phyloP scores from a whole-genome alignment of 2,797 vertebrate species.

The Megaceryle alcyon region DNA sequence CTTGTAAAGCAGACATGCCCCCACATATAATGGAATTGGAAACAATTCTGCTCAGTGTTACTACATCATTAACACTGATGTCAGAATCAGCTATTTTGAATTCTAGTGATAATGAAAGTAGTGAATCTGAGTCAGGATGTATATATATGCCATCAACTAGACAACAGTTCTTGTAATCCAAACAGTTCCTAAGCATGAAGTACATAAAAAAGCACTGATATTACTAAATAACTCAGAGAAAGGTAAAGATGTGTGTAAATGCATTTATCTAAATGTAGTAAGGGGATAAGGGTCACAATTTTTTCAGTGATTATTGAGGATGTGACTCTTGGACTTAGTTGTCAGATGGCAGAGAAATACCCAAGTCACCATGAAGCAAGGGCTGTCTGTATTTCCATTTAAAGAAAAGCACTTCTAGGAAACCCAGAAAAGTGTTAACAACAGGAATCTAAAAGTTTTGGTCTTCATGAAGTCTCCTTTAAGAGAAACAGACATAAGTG shows the following conservation, averaged over 20 bases:
- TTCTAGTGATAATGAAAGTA: background rate
- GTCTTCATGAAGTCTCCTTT: background rate
- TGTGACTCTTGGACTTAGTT: background rate
- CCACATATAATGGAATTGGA: background rate
- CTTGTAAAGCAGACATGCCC: background rate
- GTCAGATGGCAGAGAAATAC: constrained; percentile 1
- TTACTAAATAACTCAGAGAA: background rate
- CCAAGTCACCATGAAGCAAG: background rate
- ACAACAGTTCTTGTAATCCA: background rate
- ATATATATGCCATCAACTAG: background rate
- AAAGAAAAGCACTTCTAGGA: background rate
- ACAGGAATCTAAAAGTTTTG: background rate
- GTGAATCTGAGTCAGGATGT: background rate
- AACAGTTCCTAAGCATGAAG: background rate
- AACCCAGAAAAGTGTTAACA: background rate
- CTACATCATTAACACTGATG: background rate
- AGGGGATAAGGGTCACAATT: background rate
- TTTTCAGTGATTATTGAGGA: background rate
- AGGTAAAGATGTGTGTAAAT: background rate
- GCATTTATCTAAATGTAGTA: background rate
- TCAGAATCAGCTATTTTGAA: background rate
- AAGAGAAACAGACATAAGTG: background rate
- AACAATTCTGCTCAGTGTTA: background rate
- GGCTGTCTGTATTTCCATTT: constrained; percentile 5
- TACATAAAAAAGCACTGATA: background rate